phyloP scores from a whole-genome alignment of 1,140 invertebrate species.

The Drosophila pseudoananassae region DNA sequence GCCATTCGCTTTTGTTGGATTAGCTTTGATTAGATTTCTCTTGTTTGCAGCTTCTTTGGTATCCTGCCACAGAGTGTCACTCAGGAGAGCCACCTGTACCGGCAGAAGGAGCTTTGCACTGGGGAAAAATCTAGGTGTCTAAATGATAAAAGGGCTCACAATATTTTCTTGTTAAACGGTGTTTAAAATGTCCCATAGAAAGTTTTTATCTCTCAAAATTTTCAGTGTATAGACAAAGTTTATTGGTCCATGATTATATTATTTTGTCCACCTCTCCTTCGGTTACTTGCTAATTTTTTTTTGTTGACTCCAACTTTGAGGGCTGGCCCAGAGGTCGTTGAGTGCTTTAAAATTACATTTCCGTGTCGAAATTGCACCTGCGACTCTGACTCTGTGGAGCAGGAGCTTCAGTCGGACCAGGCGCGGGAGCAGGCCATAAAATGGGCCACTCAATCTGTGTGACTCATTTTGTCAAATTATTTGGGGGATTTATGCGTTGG shows the following conservation, averaged over 20 bases:
- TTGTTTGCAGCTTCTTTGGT: constrained; percentile 46
- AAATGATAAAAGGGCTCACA: not conserved
- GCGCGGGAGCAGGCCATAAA: constrained; percentile 28
- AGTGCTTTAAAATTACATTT: constrained; percentile 81
- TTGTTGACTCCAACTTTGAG: constrained; percentile 20
- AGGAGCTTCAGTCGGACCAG: not conserved
- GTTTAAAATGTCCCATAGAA: no score
- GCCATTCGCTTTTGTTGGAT: constrained; percentile 80
- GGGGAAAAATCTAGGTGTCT: constrained; percentile 1
- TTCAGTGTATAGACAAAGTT: constrained; percentile 16
- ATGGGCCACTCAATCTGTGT: constrained; percentile 76
- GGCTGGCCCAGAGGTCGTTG: constrained; percentile 25
- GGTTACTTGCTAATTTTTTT: constrained; percentile 58
- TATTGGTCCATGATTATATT: constrained; percentile 76
- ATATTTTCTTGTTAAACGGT: not conserved
- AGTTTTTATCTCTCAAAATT: not conserved
- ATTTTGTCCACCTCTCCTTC: constrained; percentile 33
- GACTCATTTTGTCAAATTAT: constrained; percentile 82
- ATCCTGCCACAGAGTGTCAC: constrained; percentile 58
- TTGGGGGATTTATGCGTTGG: constrained; percentile 80
- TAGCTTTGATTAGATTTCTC: constrained; percentile 83
- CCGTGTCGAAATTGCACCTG: constrained; percentile 79
- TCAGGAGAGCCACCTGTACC: constrained; percentile 40
- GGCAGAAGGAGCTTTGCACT: constrained; percentile 7
- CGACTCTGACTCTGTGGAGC: constrained; percentile 47